phyloP scores from a whole-genome alignment of 2,113 vertebrate genomes.

The Anolis sagrei region DNA sequence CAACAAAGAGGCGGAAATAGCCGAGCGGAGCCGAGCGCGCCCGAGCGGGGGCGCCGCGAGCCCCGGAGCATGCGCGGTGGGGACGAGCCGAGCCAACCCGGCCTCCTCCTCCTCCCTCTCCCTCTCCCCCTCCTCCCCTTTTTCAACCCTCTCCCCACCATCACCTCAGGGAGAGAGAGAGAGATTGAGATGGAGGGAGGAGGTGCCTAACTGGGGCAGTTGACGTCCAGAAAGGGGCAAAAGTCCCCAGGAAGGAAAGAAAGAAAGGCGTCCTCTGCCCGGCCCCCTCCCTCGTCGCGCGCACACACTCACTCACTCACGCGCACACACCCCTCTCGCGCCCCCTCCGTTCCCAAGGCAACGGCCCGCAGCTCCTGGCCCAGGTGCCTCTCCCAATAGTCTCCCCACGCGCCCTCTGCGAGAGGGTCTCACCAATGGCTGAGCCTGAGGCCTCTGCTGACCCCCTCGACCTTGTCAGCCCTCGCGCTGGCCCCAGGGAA shows the following conservation, averaged over 20 bases:
- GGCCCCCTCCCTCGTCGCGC: too few relatives aligned
- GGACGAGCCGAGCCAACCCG: neutral
- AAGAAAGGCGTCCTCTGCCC: too few relatives aligned
- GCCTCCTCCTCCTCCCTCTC: neutral
- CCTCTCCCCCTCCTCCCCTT: neutral
- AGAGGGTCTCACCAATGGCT: too few relatives aligned
- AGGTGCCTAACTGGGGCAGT: too few relatives aligned
- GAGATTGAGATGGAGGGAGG: too few relatives aligned
- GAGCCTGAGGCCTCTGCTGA: too few relatives aligned
- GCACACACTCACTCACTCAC: neutral
- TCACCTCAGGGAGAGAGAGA: too few relatives aligned
- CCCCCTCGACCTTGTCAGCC: too few relatives aligned
- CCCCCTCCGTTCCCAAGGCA: neutral
- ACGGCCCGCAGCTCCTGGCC: neutral
- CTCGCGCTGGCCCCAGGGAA: too few relatives aligned
- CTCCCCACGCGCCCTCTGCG: neutral
- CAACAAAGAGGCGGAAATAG: constrained; percentile 82
- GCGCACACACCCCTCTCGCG: neutral
- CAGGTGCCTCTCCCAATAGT: too few relatives aligned
- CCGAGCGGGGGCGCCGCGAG: constrained; percentile 64
- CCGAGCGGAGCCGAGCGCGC: constrained; percentile 70
- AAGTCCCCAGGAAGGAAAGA: neutral
- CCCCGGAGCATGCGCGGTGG: constrained; percentile 32
- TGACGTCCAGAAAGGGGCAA: too few relatives aligned
- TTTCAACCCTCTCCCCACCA: too few relatives aligned